Evolutionary conservation across 2,113 vertebrate genomes (phyloP), one percentile per base, ranked within the genome.

Genomic region (Hippocampus mohnikei): DNA sequence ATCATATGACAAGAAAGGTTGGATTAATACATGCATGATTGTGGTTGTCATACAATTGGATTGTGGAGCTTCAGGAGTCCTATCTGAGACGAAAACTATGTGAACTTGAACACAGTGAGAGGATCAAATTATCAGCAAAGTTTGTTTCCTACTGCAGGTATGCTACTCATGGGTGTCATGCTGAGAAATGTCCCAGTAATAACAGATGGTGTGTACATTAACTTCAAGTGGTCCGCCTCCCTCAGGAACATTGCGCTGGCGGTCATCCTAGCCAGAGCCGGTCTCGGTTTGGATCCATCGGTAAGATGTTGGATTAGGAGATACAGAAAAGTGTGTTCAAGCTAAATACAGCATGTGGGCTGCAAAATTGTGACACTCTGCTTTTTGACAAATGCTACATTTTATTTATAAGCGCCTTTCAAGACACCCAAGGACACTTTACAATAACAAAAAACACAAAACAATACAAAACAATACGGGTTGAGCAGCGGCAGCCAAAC

Each of bases 161-260:
- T 98, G 96, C 83, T 99, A n/a, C 90, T 99, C 86, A 94, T 95
- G 81, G 96, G 97, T 0, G 95, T 98, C 89, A 79, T 93, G 70
- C 91, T 98, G 81, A 92, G 91, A 83, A 99, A 98, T 74, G 91
- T 91, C 60, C 95, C 95, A 0, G 85, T 93, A 46, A n/a, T 98
- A 80, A 94, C 86, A 50, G 87, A 93, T 0, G 87, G 89, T 0
- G 78, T 96, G 20, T 90, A 90, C 65, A 95, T 98, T 71, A 70
- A 94, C 33, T 84, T 84, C 8, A 93, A 27, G 23, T 99, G 96
- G 97, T 97, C 96, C 5, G 88, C 93, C 0, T 85, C 93, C 8
- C 87, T 99, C 74, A 94, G 96, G 84, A 99, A 94, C 84, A 92
- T 97, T 41, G 95, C 96, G 20, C 91, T 99, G 55, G 92, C 95